Percentiles rank a stretch among this genome's conserved stretches.
These are phyloP conservation scores for Ctenoplectra terminalis DNA, from an alignment of 1,140 invertebrate genomes.

Conservation along the genomic window DNA sequence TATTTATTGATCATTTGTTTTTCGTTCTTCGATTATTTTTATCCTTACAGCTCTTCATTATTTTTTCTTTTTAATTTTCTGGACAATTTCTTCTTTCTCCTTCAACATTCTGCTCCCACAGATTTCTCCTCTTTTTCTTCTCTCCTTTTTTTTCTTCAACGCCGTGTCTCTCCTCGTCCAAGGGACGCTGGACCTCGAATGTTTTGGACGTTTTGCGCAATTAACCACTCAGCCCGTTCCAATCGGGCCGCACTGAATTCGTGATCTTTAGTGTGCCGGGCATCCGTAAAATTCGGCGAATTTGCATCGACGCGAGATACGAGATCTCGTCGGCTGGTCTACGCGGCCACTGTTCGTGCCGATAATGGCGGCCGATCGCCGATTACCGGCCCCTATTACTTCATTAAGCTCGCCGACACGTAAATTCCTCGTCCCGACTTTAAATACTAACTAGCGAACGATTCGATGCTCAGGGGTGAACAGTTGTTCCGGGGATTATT, in stretches of 20 bases:
- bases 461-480: neutral
- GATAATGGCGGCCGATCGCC: conserved; percentile 49
- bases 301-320: conserved; percentile 68
- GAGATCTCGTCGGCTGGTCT: conserved; percentile 59
- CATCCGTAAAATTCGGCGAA: conserved; percentile 69
- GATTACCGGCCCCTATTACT: conserved; percentile 61
- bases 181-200: conserved; percentile 12
- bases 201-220: conserved; percentile 71
- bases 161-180: conserved; percentile 29
- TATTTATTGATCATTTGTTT: too few relatives aligned
- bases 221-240: conserved; percentile 69
- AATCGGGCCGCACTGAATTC: conserved; percentile 63
- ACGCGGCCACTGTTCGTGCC: conserved; percentile 51
- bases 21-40: too few relatives aligned
- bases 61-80: neutral
- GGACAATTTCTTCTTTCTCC: neutral
- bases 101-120: too few relatives aligned
- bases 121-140: too few relatives aligned
- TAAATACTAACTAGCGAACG: conserved; percentile 41
- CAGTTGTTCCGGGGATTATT: conserved; percentile 12
- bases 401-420: conserved; percentile 58
- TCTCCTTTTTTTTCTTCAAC: neutral
- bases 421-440: conserved; percentile 32
- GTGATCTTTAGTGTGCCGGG: conserved; percentile 65
- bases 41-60: neutral